phyloP scores from a whole-genome alignment of 2,888 invertebrate genomes.

The Heliconius sara region DNA sequence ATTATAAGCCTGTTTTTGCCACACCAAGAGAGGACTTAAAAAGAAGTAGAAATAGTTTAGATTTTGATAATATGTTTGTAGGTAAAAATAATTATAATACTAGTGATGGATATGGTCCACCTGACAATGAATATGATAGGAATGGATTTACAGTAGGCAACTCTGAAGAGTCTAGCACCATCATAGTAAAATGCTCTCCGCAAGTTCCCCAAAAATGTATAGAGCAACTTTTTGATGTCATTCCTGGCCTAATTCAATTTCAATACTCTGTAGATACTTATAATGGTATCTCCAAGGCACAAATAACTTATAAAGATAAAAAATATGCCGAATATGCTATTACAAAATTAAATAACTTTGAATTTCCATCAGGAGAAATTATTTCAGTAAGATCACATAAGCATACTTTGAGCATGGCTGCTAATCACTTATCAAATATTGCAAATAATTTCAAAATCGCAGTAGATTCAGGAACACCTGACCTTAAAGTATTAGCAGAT shows the following conservation, averaged over 20 bases:
- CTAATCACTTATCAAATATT: constrained; percentile 67
- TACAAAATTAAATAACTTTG: constrained; percentile 94
- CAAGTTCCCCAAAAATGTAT: constrained; percentile 89
- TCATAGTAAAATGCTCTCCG: constrained; percentile 89
- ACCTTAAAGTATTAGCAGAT: constrained; percentile 88
- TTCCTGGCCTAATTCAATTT: constrained; percentile 85
- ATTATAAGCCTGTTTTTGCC: constrained; percentile 95
- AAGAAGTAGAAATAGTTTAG: constrained; percentile 65
- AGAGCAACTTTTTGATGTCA: constrained; percentile 93
- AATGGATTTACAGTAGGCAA: constrained; percentile 51
- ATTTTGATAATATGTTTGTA: constrained; percentile 47
- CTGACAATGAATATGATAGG: constrained; percentile 49
- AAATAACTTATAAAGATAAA: constrained; percentile 68
- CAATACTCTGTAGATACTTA: constrained; percentile 76
- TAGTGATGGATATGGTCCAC: constrained; percentile 47
- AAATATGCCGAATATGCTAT: constrained; percentile 85
- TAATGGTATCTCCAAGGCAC: constrained; percentile 75
- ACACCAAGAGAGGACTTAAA: constrained; percentile 88
- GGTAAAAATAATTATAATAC: constrained; percentile 49
- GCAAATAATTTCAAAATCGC: constrained; percentile 73
- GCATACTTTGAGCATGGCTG: constrained; percentile 70
- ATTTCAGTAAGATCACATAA: constrained; percentile 89
- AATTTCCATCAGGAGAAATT: constrained; percentile 95
- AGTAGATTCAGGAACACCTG: constrained; percentile 67
- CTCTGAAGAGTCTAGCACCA: constrained; percentile 83